A percentile compares a stretch with the other conserved stretches of the same genome.
These are phyloP conservation scores for Notospermus geniculatus DNA, from an alignment of 1,140 invertebrate genomes.

Conservation along the genomic window DNA sequence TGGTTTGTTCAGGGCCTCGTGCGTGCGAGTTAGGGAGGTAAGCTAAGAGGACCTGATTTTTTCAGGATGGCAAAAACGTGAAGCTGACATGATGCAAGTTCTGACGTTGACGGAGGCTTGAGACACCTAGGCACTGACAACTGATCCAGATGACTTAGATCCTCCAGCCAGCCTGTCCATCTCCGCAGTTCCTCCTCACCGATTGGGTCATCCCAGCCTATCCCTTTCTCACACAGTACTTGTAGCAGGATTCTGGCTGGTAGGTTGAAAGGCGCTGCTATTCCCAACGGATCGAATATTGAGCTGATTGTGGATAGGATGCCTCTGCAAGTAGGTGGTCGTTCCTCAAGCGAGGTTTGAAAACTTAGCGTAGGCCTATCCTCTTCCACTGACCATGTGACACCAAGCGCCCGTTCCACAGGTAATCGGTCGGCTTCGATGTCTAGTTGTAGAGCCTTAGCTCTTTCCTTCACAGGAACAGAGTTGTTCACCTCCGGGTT, in stretches of 20 bases:
- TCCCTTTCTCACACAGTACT: conserved; percentile 5
- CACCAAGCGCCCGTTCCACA: conserved; percentile 8
- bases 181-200: background rate
- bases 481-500: no score
- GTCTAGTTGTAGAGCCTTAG: background rate
- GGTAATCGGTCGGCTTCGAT: background rate
- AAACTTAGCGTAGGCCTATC: conserved; percentile 11
- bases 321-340: conserved; percentile 7
- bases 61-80: no score
- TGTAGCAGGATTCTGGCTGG: conserved; percentile 17
- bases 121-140: conserved; percentile 8
- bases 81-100: no score
- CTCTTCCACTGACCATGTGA: conserved; percentile 7
- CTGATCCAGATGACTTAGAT: conserved; percentile 6
- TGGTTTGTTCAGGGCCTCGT: no score
- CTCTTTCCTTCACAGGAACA: no score
- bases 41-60: no score
- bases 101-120: no score
- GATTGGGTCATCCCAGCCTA: conserved; percentile 23
- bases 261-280: conserved; percentile 16
- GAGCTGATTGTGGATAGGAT: conserved; percentile 17
- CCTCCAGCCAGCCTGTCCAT: conserved; percentile 11
- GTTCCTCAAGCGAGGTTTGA: background rate
- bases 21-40: no score
- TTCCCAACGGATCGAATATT: conserved; percentile 21